These are phyloP conservation scores for Rotaria magnacalcarata DNA, from an alignment of 2,888 invertebrate genomes.

Conservation along the genomic window DNA sequence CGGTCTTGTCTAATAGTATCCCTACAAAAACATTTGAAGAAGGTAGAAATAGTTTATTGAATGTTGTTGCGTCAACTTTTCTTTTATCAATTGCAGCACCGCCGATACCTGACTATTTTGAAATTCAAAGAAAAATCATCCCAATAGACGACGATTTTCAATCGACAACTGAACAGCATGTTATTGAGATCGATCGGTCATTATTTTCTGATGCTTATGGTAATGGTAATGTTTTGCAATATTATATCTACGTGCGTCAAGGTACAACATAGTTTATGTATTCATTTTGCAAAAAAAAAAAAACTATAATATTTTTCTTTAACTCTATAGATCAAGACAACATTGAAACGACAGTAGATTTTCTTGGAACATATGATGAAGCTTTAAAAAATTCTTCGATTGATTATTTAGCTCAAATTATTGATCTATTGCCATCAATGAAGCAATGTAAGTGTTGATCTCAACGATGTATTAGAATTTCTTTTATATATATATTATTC, in stretches of 20 bases:
- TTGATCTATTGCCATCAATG: background rate
- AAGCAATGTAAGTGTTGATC: no score
- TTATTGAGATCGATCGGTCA: background rate
- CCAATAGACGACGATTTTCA: background rate
- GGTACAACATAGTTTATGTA: background rate
- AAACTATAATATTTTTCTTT: no score
- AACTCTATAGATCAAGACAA: background rate
- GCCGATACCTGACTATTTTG: background rate
- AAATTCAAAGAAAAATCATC: background rate
- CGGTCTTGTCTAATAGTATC: background rate
- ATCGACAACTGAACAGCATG: background rate
- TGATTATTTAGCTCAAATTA: background rate
- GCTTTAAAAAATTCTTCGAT: background rate
- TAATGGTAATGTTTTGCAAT: background rate
- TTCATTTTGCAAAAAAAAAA: no score
- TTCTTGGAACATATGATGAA: background rate
- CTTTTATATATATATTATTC: no score
- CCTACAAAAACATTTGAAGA: background rate
- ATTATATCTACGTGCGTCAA: background rate
- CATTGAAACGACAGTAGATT: background rate
- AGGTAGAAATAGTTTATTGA: background rate
- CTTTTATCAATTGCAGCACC: background rate
- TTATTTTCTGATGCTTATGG: background rate
- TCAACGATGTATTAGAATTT: no score
- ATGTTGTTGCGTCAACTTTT: no score